phyloP scores from a whole-genome alignment of 1,140 invertebrate genomes.

The Drosophila subpulchrella region DNA sequence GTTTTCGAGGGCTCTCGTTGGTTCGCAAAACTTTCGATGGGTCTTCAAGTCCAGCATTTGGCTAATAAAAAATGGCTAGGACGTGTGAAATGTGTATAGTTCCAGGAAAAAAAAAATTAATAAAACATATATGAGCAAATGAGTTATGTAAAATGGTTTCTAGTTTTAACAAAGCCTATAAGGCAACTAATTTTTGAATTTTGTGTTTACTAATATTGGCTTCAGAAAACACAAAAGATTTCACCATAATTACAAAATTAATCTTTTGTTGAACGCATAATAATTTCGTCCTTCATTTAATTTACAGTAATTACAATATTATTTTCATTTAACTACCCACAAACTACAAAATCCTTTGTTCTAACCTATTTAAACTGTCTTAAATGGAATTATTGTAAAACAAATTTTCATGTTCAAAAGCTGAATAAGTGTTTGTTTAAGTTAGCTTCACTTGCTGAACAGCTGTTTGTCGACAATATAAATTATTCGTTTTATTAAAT shows the following conservation, averaged over 20 bases:
- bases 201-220: background rate
- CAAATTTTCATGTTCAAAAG: background rate
- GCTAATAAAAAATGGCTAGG: conserved; percentile 19
- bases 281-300: background rate
- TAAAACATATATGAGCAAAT: background rate
- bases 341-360: background rate
- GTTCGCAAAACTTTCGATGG: conserved; percentile 43
- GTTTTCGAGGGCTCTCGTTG: conserved; percentile 20
- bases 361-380: no score
- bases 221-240: background rate
- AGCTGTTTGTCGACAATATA: background rate
- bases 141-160: background rate
- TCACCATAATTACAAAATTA: background rate
- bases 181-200: background rate
- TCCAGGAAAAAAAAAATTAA: background rate
- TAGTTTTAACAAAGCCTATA: background rate
- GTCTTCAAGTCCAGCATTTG: conserved; percentile 22
- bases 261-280: background rate
- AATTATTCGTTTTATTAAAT: no score
- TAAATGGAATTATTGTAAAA: background rate
- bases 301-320: background rate
- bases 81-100: background rate
- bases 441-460: background rate
- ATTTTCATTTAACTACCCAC: background rate
- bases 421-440: background rate